A percentile compares a stretch with the other conserved stretches of the same genome.
phyloP scores from a whole-genome alignment of 1,140 invertebrate genomes.

The Brachionus rotundiformis region DNA sequence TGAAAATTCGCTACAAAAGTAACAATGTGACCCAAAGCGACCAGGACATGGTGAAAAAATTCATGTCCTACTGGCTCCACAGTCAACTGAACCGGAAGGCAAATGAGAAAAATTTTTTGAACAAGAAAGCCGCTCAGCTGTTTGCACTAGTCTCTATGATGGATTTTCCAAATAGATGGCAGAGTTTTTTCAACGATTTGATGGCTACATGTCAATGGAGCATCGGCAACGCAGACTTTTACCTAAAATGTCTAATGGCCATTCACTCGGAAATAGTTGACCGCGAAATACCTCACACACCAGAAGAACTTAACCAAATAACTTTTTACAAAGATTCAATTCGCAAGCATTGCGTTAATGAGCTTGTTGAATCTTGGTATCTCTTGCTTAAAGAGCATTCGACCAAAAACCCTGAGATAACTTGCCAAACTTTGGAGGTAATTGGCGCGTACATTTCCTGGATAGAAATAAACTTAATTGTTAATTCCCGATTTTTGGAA shows the following conservation, averaged over 20 bases:
- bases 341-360: slow-evolving; percentile 66
- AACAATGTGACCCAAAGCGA: slow-evolving; percentile 50
- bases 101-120: slow-evolving; percentile 60
- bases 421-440: slow-evolving; percentile 66
- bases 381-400: slow-evolving; percentile 64
- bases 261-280: slow-evolving; percentile 68
- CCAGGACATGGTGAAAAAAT: slow-evolving; percentile 53
- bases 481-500: slow-evolving; percentile 68
- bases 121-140: slow-evolving; percentile 68
- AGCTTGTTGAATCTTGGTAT: slow-evolving; percentile 68
- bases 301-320: slow-evolving; percentile 66
- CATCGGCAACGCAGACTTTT: slow-evolving; percentile 65
- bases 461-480: slow-evolving; percentile 69
- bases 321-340: slow-evolving; percentile 68
- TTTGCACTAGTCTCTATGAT: slow-evolving; percentile 66
- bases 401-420: slow-evolving; percentile 62
- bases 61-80: slow-evolving; percentile 54
- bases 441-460: slow-evolving; percentile 69
- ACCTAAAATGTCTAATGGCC: slow-evolving; percentile 66
- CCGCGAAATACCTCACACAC: slow-evolving; percentile 64
- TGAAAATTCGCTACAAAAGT: slow-evolving; percentile 61
- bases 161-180: slow-evolving; percentile 68
- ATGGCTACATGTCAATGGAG: slow-evolving; percentile 61
- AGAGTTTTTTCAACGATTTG: slow-evolving; percentile 67
- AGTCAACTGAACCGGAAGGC: slow-evolving; percentile 53